Evolutionary conservation across 2,888 invertebrate genomes (phyloP), one percentile per base, ranked within the genome.

Genomic region (Drymonia ruficornis): DNA sequence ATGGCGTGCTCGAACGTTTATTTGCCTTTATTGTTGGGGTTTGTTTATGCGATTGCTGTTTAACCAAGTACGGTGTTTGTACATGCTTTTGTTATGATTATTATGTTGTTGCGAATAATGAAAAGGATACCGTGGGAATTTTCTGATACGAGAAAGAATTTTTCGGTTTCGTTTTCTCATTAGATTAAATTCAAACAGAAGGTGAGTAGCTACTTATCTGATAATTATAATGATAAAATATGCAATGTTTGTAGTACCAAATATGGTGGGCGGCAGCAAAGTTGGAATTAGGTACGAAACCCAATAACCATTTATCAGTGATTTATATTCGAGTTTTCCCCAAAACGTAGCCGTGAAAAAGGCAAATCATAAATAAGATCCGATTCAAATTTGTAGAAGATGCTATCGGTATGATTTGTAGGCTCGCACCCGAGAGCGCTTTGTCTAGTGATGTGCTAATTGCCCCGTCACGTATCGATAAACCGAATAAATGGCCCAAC

Each of bases 311-410:
- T 88, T 88, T 89, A 89, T 88, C 86, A 87, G 77, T 88, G 88
- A 91, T 89, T 91, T 90, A 90, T 90, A 83, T 84, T 83, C 78
- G 81, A 89, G 78, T 91, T 90, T 91, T 89, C 89, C 89, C 89
- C 78, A 89, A 91, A 90, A 88, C 86, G 86, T 87, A 88, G 85
- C 91, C 86, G 91, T 91, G 90, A 92, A 93, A 93, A 91, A 91
- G 91, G 89, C 91, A 89, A 91, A 92, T 92, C 92, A 89, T 93
- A 93, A 93, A 93, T 91, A 92, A 92, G 91, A 91, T 92, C 92
- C 91, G 93, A 91, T 92, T 93, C 93, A 93, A 93, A 93, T 93
- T 93, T 93, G 92, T 93, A 89, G 89, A 91, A 91, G 93, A 93
- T 93, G 89, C 81, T 93, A 93, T 93, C 93, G 74, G 78, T 84